These are phyloP conservation scores for Atta texana DNA, from an alignment of 1,140 invertebrate species.

Conservation along the genomic window DNA sequence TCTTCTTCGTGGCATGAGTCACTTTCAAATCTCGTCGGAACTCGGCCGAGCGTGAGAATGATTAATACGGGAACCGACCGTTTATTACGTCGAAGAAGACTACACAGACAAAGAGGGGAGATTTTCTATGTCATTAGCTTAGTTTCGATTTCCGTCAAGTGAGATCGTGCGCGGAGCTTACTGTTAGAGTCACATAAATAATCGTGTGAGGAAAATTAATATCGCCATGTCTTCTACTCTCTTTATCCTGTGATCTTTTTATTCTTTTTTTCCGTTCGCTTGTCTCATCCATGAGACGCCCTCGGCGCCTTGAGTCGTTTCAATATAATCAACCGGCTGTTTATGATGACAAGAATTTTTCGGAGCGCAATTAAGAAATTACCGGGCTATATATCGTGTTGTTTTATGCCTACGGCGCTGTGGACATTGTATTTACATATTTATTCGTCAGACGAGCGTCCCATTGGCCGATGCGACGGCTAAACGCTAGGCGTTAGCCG, in stretches of 20 bases:
- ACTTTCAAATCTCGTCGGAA: conserved; percentile 21
- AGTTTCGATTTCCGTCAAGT: conserved; percentile 15
- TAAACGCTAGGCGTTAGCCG: conserved; percentile 63
- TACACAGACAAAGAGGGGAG: conserved; percentile 7
- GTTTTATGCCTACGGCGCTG: conserved; percentile 81
- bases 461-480: conserved; percentile 65
- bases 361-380: conserved; percentile 86
- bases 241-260: not conserved
- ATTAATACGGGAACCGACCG: conserved; percentile 48
- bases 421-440: conserved; percentile 82
- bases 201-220: not conserved
- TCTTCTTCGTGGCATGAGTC: conserved; percentile 38
- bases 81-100: conserved; percentile 7
- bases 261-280: conserved; percentile 14
- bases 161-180: conserved; percentile 1
- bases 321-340: conserved; percentile 82
- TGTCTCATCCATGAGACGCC: conserved; percentile 64
- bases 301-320: conserved; percentile 76
- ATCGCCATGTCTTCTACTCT: conserved; percentile 15
- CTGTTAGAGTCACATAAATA: conserved; percentile 46
- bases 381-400: conserved; percentile 84
- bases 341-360: conserved; percentile 86
- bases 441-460: conserved; percentile 71
- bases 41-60: conserved; percentile 37
- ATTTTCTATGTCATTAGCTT: conserved; percentile 12